Conservation (phyloP, 2,888 invertebrate genomes). For the Coenonympha glycerion region DNA sequence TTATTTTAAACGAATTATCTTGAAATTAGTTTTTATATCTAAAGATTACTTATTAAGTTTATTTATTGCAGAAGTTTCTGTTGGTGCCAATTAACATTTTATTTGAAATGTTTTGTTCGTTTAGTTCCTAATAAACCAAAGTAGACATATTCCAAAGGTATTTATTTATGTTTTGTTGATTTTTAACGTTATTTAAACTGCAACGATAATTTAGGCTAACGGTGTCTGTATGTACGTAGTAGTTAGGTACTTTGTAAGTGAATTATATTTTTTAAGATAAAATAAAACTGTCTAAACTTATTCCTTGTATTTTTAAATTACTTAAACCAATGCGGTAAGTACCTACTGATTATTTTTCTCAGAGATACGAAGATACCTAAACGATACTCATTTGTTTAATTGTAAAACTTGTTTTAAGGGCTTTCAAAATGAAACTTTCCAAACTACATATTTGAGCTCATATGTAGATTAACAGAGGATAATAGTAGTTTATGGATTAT, state of each 20-base stretch:
- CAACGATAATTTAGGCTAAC: constrained; percentile 9
- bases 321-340: too few relatives aligned
- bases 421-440: too few relatives aligned
- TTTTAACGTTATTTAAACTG: constrained; percentile 30
- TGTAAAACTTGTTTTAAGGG: too few relatives aligned
- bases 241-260: background rate
- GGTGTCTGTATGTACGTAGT: constrained; percentile 17
- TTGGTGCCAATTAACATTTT: constrained; percentile 18
- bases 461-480: too few relatives aligned
- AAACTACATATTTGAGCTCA: too few relatives aligned
- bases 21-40: too few relatives aligned
- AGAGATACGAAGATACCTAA: too few relatives aligned
- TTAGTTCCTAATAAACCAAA: constrained; percentile 47
- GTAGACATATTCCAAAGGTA: constrained; percentile 33
- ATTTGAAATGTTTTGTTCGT: constrained; percentile 14
- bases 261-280: constrained; percentile 13
- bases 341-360: too few relatives aligned
- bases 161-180: constrained; percentile 29
- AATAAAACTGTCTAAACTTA: constrained; percentile 16
- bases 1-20: too few relatives aligned
- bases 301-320: constrained; percentile 2
- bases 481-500: too few relatives aligned
- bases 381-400: too few relatives aligned
- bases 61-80: background rate
- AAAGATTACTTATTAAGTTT: background rate